Evolutionary conservation across 2,797 vertebrate species (phyloP), one percentile per base, ranked within the genome.

Genomic region (Sebastes steindachneri): DNA sequence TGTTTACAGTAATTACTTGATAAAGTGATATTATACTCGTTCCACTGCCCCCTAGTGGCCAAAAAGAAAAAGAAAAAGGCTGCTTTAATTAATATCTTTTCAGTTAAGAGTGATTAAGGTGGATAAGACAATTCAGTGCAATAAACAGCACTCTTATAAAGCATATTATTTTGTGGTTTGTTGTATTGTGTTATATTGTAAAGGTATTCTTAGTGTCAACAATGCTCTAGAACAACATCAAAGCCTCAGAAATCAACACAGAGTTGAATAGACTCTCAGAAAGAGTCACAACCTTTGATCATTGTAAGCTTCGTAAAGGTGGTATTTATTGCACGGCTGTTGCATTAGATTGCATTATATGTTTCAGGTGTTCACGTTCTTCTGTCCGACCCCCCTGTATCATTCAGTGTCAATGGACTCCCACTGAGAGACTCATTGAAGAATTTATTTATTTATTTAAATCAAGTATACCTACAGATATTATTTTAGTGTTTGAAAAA

Each of bases 291-390:
- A 25, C 37, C 59, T 80, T 73, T 75, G 70, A 84, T 73, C 53
- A 53, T 3, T 19, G 33, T n/a, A 19, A 51, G 51, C 51, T 68
- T 59, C 2, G 3, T 69, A 33, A 55, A 69, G 33, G 21, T 68
- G 53, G 8, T 62, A 58, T 68, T 79, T 65, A 75, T 83, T 85
- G 72, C 79, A 53, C 12, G 26, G 25, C 11, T 75, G 53, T 81
- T 89, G 77, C 79, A 65, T 60, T 66, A 26, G 58, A 74, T 77
- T 80, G 78, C 75, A 68, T 73, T 65, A 64, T 41, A 60, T 15
- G 17, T 62, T 75, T 75, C 74, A 88, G 63, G 54, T 79, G 67
- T 51, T 41, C 3, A 3, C 23, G 59, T 60, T 77, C 8, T 68
- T 79, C 21, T 54, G 33, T 64, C 33, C 25, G 5, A 48, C 23